phyloP scores from a whole-genome alignment of 1,140 invertebrate species.

The Ceratina australensis region DNA sequence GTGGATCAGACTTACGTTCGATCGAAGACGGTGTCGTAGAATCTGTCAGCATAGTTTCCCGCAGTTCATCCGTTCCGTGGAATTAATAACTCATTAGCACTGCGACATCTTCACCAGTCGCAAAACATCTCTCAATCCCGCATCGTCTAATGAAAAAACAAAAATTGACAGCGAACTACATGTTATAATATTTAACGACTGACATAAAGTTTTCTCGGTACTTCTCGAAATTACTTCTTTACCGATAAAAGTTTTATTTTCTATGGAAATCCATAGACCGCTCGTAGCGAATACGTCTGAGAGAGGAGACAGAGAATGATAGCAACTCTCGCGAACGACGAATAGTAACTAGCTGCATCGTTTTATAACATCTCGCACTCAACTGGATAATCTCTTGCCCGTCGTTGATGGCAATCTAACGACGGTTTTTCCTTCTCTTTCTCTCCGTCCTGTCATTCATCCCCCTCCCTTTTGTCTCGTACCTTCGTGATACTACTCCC shows the following conservation, averaged over 20 bases:
- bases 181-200: too few relatives aligned
- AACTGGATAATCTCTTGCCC: slow-evolving; percentile 37
- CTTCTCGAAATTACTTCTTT: too few relatives aligned
- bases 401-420: slow-evolving; percentile 52
- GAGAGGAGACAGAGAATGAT: neutral
- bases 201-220: too few relatives aligned
- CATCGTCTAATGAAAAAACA: neutral
- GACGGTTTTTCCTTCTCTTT: slow-evolving; percentile 27
- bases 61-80: slow-evolving; percentile 20
- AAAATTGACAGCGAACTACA: neutral
- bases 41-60: slow-evolving; percentile 37
- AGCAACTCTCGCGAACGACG: neutral
- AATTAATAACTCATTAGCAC: neutral
- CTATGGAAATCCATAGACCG: neutral
- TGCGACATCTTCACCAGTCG: neutral
- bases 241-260: too few relatives aligned
- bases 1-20: slow-evolving; percentile 20
- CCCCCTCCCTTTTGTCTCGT: slow-evolving; percentile 1
- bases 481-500: slow-evolving; percentile 2
- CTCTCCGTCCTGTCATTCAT: slow-evolving; percentile 11
- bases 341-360: slow-evolving; percentile 19
- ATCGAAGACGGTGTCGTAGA: slow-evolving; percentile 16
- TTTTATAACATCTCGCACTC: slow-evolving; percentile 32
- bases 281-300: neutral
- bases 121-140: neutral